Conservation (phyloP, 1,140 invertebrate species). For the Tetramorium simillimum region DNA sequence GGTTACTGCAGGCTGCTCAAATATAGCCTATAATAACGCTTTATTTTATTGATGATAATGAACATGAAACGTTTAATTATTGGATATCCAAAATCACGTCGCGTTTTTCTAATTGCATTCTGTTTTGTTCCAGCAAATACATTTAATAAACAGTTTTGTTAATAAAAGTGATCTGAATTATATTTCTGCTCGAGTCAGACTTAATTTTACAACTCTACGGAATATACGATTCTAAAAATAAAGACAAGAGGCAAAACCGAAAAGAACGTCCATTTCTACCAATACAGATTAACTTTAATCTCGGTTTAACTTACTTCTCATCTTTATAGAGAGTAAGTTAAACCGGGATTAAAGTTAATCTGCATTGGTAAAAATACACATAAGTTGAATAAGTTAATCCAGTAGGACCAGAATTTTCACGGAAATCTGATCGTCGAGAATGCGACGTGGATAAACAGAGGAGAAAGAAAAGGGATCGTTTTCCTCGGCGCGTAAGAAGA, state of each 20-base stretch:
- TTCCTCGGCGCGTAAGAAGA: background rate
- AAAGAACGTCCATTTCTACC: too few relatives aligned
- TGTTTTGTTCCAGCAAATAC: background rate
- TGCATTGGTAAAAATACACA: too few relatives aligned
- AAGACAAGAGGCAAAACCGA: background rate
- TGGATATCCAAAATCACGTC: too few relatives aligned
- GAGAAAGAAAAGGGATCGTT: constrained; percentile 8
- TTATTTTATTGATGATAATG: background rate
- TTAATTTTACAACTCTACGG: background rate
- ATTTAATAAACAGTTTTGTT: background rate
- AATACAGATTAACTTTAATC: too few relatives aligned
- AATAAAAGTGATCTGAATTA: background rate
- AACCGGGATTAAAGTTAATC: too few relatives aligned
- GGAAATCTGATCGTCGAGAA: background rate
- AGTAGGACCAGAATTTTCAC: background rate
- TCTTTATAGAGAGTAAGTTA: too few relatives aligned
- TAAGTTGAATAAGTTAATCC: background rate
- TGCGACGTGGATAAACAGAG: background rate
- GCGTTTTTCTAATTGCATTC: background rate
- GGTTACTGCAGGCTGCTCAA: background rate
- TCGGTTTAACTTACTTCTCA: too few relatives aligned
- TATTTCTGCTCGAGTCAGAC: background rate
- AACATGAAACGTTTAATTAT: background rate
- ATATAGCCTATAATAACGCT: background rate
- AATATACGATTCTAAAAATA: background rate